Percentiles rank a stretch among this genome's conserved stretches.
Evolutionary conservation across 2,888 invertebrate species (phyloP).

Genomic region (Onchidella celtica): DNA sequence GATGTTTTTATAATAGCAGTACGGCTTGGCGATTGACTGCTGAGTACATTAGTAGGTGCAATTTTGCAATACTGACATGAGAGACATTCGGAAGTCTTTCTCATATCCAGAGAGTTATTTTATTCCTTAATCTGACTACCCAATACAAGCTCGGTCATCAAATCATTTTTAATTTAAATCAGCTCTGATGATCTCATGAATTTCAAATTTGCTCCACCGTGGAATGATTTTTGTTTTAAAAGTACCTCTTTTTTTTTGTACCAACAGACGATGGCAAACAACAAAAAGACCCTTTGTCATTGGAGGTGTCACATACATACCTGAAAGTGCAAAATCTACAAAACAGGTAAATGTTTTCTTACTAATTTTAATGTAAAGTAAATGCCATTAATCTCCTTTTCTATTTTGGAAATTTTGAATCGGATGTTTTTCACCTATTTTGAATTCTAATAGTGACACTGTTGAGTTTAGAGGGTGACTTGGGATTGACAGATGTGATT

Average conservation of each 20-base stretch:
- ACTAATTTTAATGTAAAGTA: background rate
- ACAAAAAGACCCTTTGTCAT: constrained; percentile 31
- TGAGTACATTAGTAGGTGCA: too few species aligned
- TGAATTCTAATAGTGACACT: background rate
- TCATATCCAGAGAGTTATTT: too few species aligned
- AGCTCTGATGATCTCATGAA: too few species aligned
- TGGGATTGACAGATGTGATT: background rate
- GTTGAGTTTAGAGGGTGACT: background rate
- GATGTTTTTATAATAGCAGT: too few species aligned
- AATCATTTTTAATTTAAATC: too few species aligned
- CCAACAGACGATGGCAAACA: constrained; percentile 32
- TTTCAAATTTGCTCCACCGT: too few species aligned
- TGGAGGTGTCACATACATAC: constrained; percentile 4
- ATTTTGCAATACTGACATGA: too few species aligned
- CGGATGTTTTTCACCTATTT: background rate
- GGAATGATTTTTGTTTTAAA: too few species aligned
- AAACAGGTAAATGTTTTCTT: constrained; percentile 23
- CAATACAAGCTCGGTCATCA: too few species aligned
- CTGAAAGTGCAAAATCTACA: background rate
- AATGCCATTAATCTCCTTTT: background rate
- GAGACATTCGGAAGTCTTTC: too few species aligned
- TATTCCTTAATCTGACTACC: too few species aligned
- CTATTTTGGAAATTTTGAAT: background rate
- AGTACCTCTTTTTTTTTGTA: background rate
- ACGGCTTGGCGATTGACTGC: too few species aligned